Evolutionary conservation across 2,797 vertebrate species (phyloP), one percentile per base, ranked within the genome.

Genomic region (Tapirus indicus): DNA sequence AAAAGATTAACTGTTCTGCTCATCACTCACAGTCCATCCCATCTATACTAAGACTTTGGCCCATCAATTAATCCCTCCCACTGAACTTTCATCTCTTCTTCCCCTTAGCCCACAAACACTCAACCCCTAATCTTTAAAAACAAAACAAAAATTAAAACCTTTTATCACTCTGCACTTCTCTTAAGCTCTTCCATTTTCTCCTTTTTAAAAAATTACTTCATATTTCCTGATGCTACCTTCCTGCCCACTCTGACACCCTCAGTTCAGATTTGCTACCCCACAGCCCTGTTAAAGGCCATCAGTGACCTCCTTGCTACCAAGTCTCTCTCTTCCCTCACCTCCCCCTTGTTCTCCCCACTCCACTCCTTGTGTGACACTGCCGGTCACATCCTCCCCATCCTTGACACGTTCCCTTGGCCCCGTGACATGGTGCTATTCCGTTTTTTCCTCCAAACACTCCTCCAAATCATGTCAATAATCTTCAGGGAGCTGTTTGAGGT

Each of bases 71-170:
- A 64, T 71, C 20, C 5, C 44, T 72, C 49, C 35, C 66, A 75
- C 2, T 27, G 35, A 88, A 77, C n/a, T 69, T 38, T 78, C 49
- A 71, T 29, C 56, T 85, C 64, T 78, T n/a, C 80, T 97, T 96
- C 60, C 79, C 11, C 7, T 56, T 32, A 58, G 60, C 23, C 62
- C 29, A 93, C 58, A 84, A 96, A 72, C 2, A 82, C 18, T 64
- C 44, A 86, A 10, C 21, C 18, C 11, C 11, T 64, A 82, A 66
- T 72, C 47, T 64, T 94, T 35, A 88, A 58, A 83, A 56, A 47
- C 23, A 69, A 79, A 83, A 62, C 27, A 74, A 94, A 72, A 85
- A 84, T 44, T 18, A 78, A 90, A 85, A 23, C 20, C 52, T 91
- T 84, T 27, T 13, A 56, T 58, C 86, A 85, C 5, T 84, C 38